Evolutionary conservation across 2,888 invertebrate genomes (phyloP).

Genomic region (Chrysolina americana): DNA sequence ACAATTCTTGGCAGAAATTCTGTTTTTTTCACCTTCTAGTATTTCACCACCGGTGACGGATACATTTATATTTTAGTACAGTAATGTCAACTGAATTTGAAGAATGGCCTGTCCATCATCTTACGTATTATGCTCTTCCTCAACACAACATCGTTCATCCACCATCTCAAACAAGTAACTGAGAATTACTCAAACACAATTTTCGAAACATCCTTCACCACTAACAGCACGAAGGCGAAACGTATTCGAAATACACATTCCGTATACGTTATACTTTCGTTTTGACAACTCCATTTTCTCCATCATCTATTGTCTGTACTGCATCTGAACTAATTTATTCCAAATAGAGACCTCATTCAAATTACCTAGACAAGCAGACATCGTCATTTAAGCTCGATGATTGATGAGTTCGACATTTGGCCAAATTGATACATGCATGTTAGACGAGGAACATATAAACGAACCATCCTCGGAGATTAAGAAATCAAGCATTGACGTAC

Average conservation of each 20-base stretch:
- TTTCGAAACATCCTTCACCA: not conserved
- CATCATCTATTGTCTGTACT: conserved; percentile 21
- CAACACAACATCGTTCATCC: not conserved
- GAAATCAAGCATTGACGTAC: not conserved
- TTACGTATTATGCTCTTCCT: not conserved
- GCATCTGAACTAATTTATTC: conserved; percentile 43
- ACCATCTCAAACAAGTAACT: not conserved
- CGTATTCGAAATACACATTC: not conserved
- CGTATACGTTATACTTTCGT: conserved; percentile 16
- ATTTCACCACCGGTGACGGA: too few species aligned
- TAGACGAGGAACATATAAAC: conserved; percentile 3
- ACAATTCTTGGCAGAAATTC: too few species aligned
- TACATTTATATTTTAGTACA: too few species aligned
- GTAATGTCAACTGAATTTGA: too few species aligned
- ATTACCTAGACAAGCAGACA: conserved; percentile 27
- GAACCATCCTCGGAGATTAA: not conserved
- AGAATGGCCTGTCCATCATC: not conserved
- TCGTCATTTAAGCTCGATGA: conserved; percentile 28
- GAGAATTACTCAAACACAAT: not conserved
- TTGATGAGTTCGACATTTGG: conserved; percentile 37
- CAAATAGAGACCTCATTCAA: conserved; percentile 41
- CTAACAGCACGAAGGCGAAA: not conserved
- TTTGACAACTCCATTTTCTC: conserved; percentile 29
- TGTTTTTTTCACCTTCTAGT: too few species aligned
- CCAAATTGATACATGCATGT: conserved; percentile 31